phyloP scores from a whole-genome alignment of 1,140 invertebrate species.

The Brachionus rotundiformis region DNA sequence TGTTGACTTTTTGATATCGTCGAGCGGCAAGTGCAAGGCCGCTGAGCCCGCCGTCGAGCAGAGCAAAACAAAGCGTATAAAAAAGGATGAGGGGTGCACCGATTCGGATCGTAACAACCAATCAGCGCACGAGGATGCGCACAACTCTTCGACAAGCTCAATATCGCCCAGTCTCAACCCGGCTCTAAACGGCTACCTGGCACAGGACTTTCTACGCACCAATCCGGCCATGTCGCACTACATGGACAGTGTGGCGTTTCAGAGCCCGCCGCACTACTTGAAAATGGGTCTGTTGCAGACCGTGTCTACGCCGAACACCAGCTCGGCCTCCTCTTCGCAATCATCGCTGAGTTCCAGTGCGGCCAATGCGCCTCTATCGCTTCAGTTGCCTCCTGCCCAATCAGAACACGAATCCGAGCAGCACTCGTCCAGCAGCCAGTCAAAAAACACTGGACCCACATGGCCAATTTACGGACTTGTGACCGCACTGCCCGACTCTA shows the following conservation, averaged over 20 bases:
- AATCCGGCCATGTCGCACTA: not conserved
- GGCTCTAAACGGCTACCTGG: not conserved
- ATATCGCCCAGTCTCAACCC: not conserved
- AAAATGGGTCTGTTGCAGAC: conserved; percentile 5
- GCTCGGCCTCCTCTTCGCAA: not conserved
- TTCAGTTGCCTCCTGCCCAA: no score
- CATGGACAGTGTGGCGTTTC: not conserved
- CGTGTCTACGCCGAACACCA: not conserved
- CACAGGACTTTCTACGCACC: not conserved
- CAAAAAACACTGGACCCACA: not conserved
- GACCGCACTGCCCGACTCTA: conserved; percentile 17
- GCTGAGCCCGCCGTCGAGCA: not conserved
- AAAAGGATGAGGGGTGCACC: not conserved
- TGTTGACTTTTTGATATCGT: conserved; percentile 31
- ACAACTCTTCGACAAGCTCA: not conserved
- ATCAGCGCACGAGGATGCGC: not conserved
- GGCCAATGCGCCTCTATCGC: not conserved
- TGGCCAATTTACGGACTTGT: conserved; percentile 12
- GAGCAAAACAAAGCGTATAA: not conserved
- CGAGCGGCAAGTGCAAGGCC: not conserved
- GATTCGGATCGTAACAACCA: not conserved
- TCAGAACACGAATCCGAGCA: no score
- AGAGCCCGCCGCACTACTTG: not conserved
- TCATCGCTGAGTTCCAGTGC: not conserved
- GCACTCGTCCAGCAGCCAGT: not conserved